These are phyloP conservation scores for Tinea trinotella DNA, from an alignment of 2,888 invertebrate species.

Conservation along the genomic window DNA sequence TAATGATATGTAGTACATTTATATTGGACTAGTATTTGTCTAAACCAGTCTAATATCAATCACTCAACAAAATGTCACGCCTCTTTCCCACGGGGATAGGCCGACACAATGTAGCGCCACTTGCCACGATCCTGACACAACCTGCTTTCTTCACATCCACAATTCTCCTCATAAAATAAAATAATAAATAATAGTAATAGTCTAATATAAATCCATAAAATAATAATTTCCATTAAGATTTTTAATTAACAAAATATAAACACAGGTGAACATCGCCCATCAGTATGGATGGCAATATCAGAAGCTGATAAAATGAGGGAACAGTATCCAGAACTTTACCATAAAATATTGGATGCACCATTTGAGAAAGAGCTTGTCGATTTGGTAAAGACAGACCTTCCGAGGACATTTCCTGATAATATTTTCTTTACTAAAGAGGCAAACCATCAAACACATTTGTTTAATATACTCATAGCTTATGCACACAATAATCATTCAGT, in stretches of 20 bases:
- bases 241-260: conserved; percentile 18
- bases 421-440: conserved; percentile 88
- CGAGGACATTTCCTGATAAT: conserved; percentile 95
- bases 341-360: conserved; percentile 77
- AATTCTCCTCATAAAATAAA: too few species aligned
- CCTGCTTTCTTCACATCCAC: too few species aligned
- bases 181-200: too few species aligned
- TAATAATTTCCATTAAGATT: too few species aligned
- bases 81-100: too few species aligned
- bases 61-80: too few species aligned
- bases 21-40: too few species aligned
- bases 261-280: conserved; percentile 70
- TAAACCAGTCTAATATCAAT: too few species aligned
- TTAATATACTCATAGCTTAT: conserved; percentile 89
- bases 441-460: conserved; percentile 82
- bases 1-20: too few species aligned
- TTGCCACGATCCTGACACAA: too few species aligned
- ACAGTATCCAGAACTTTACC: conserved; percentile 76
- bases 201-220: too few species aligned
- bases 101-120: too few species aligned
- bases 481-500: conserved; percentile 89
- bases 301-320: conserved; percentile 81
- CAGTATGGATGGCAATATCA: conserved; percentile 90
- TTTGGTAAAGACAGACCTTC: conserved; percentile 89
- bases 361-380: conserved; percentile 83